phyloP scores from a whole-genome alignment of 2,888 invertebrate genomes.

The Electrophaes corylata region DNA sequence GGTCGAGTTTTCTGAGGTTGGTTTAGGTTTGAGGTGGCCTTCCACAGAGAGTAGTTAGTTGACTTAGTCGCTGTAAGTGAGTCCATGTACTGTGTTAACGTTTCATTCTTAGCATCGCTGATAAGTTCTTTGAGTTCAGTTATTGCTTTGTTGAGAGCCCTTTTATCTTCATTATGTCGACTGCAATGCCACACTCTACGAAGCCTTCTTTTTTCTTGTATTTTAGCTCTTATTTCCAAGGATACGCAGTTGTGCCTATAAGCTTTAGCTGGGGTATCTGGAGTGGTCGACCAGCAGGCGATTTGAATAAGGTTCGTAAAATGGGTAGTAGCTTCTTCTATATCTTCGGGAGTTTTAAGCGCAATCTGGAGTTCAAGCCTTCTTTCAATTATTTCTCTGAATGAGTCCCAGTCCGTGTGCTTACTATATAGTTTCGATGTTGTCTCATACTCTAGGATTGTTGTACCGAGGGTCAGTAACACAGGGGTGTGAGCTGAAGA shows the following conservation, averaged over 20 bases:
- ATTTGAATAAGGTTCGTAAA: too few species aligned
- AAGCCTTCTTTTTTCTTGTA: slow-evolving; percentile 1
- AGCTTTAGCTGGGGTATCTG: not conserved
- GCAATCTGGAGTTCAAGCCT: not conserved
- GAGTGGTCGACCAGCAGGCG: not conserved
- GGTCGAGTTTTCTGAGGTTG: not conserved
- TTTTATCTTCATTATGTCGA: slow-evolving; percentile 1
- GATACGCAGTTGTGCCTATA: not conserved
- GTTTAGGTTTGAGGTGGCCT: too few species aligned
- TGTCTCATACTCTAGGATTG: not conserved
- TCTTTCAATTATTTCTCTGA: not conserved
- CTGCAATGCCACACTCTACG: slow-evolving; percentile 4
- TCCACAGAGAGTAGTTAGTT: too few species aligned
- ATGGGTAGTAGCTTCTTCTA: not conserved
- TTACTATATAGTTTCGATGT: not conserved
- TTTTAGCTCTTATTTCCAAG: not conserved
- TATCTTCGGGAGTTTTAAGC: not conserved
- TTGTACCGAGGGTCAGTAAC: not conserved
- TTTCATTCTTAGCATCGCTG: too few species aligned
- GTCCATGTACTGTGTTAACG: too few species aligned
- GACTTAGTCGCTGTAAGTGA: too few species aligned
- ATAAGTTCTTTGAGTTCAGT: too few species aligned
- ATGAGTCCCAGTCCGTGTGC: too few species aligned
- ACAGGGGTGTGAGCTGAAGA: too few species aligned
- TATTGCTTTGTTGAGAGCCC: not conserved